Conservation (phyloP, 2,113 vertebrate genomes). For the Gila orcuttii region DNA sequence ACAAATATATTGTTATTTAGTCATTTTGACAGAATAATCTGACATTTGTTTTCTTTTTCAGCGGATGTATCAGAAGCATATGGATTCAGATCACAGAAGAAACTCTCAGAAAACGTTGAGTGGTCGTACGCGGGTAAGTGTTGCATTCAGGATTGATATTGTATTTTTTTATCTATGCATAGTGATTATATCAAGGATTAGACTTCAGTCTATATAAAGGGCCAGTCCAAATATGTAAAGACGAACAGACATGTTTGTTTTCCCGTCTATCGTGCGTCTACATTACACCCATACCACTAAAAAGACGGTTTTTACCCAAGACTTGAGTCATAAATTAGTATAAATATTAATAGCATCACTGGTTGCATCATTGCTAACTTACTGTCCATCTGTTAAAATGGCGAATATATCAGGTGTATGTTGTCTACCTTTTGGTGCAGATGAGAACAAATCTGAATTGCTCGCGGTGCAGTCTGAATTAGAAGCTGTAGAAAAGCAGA, state of each 20-base stretch:
- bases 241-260: neutral
- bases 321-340: too few species aligned
- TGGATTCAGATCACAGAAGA: slow-evolving; percentile 87
- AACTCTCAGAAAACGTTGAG: slow-evolving; percentile 90
- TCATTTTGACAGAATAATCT: neutral
- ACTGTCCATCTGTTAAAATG: too few species aligned
- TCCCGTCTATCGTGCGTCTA: too few species aligned
- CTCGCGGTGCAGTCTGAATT: too few species aligned
- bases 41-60: slow-evolving; percentile 66
- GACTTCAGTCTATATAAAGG: neutral
- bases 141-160: neutral
- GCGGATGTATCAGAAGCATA: slow-evolving; percentile 82
- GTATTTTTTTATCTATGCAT: neutral
- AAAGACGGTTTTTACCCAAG: too few species aligned
- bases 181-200: neutral
- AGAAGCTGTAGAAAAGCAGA: too few species aligned
- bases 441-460: too few species aligned
- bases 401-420: too few species aligned
- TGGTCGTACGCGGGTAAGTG: slow-evolving; percentile 94
- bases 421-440: too few species aligned
- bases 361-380: too few species aligned
- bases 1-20: neutral
- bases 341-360: too few species aligned
- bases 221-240: neutral
- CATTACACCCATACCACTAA: too few species aligned